Percentiles rank a stretch among this genome's conserved stretches.
phyloP scores from a whole-genome alignment of 2,113 vertebrate species.

The Sylvilagus bachmani region DNA sequence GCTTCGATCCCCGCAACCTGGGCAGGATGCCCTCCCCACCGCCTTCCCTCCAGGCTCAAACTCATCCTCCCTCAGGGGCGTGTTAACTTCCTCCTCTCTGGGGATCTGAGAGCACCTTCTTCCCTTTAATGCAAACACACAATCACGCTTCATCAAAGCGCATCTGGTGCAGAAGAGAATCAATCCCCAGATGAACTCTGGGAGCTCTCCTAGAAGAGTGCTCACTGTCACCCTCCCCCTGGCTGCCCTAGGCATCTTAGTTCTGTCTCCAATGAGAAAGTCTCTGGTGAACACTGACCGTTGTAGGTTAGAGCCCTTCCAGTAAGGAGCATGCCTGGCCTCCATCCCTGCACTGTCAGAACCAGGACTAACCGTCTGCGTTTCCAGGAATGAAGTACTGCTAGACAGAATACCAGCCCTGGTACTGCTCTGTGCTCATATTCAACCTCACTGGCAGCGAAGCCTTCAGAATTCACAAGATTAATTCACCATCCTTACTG shows the following conservation, averaged over 20 bases:
- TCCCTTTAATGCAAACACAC: not conserved
- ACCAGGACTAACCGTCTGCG: not conserved
- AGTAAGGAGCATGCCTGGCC: not conserved
- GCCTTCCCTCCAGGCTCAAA: not conserved
- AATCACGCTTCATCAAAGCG: not conserved
- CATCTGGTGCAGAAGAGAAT: not conserved
- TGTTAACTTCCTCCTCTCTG: not conserved
- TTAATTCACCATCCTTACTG: not conserved
- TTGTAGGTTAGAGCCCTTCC: not conserved
- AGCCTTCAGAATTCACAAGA: not conserved
- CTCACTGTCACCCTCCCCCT: not conserved
- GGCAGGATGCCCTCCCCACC: rapidly evolving
- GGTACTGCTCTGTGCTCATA: not conserved
- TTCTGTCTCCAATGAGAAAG: not conserved
- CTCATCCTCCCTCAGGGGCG: not conserved
- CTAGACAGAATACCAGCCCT: not conserved
- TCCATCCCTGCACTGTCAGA: not conserved
- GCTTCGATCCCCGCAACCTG: not conserved
- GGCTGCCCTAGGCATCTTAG: not conserved
- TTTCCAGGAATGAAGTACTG: not conserved
- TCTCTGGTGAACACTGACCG: not conserved
- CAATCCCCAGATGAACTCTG: not conserved
- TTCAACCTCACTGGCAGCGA: not conserved
- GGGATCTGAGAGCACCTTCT: not conserved
- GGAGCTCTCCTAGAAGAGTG: not conserved